A percentile compares a stretch with the other conserved stretches of the same genome.
phyloP scores from a whole-genome alignment of 2,888 invertebrate species.

The Andrena haemorrhoa region DNA sequence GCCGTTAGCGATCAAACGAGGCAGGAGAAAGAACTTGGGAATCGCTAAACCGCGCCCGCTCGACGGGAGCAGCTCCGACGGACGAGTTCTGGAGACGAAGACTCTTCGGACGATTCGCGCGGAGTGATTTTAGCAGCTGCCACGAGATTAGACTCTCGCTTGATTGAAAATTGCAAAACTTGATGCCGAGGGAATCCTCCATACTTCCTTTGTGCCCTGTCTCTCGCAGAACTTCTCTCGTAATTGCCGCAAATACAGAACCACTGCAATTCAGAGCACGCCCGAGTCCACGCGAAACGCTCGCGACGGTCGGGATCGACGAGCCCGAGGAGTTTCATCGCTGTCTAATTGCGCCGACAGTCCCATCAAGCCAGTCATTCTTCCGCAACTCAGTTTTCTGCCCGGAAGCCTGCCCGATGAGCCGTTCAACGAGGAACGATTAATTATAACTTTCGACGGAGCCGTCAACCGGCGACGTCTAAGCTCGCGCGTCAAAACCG shows the following conservation, averaged over 20 bases:
- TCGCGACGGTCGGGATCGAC: not conserved
- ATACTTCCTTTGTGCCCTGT: too few species aligned
- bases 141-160: not conserved
- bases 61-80: not conserved
- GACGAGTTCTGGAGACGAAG: not conserved
- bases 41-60: constrained; percentile 14
- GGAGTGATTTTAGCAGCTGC: not conserved
- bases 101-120: not conserved
- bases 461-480: constrained; percentile 16
- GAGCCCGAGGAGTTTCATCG: not conserved
- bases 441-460: constrained; percentile 36
- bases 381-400: constrained; percentile 23
- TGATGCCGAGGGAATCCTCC: not conserved
- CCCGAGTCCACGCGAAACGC: not conserved
- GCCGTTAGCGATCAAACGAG: constrained; percentile 51
- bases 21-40: constrained; percentile 41
- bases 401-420: constrained; percentile 12
- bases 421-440: constrained; percentile 28
- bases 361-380: constrained; percentile 5
- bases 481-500: not conserved
- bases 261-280: not conserved
- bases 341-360: constrained; percentile 13
- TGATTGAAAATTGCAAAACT: not conserved
- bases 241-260: not conserved
- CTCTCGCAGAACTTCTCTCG: too few species aligned